phyloP scores from a whole-genome alignment of 2,113 vertebrate genomes.

The Heterotilapia buettikoferi region DNA sequence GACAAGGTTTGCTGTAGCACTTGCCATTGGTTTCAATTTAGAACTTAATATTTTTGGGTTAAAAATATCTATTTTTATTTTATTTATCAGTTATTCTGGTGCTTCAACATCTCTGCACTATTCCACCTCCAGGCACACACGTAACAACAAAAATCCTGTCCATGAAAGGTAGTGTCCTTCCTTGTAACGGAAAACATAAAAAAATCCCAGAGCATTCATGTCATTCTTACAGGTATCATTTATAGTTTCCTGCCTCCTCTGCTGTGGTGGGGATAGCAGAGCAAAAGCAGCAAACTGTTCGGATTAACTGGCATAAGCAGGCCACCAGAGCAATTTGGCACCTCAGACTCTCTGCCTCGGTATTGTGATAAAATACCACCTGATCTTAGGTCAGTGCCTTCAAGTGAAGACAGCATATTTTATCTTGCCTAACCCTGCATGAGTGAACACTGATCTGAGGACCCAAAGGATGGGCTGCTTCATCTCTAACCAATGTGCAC shows the following conservation, averaged over 20 bases:
- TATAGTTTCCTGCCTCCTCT: neutral
- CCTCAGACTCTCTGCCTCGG: constrained; percentile 15
- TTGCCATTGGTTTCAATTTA: neutral
- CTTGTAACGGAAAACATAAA: neutral
- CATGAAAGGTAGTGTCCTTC: neutral
- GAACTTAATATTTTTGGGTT: neutral
- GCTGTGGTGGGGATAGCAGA: neutral
- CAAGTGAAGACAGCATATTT: neutral
- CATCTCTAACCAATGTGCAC: neutral
- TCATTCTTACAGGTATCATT: neutral
- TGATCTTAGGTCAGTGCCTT: constrained; percentile 23
- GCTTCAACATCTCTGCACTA: neutral
- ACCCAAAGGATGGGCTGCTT: neutral
- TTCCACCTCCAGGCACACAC: neutral
- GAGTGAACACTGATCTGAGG: constrained; percentile 18
- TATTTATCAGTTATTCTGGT: neutral
- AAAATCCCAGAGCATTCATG: neutral
- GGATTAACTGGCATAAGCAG: constrained; percentile 1
- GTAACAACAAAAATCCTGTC: neutral
- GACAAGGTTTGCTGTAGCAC: neutral
- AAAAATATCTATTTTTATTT: neutral
- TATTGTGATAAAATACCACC: neutral
- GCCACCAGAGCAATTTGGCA: neutral
- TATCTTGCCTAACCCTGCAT: neutral
- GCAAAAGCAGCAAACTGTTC: neutral